Conservation (phyloP, 2,113 vertebrate species). For the Bubo scandiacus region DNA sequence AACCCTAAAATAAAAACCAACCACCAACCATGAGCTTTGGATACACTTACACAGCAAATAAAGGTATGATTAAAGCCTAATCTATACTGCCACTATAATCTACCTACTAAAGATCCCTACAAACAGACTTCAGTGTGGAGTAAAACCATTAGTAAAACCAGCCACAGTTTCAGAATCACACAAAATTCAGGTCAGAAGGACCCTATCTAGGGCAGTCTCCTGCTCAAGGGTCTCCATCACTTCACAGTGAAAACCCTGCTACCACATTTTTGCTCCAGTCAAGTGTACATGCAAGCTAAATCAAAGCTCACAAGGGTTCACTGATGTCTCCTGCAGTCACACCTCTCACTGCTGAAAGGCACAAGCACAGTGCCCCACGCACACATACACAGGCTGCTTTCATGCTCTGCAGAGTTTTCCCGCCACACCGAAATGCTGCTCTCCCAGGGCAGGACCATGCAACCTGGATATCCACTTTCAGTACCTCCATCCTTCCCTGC, state of each 20-base stretch:
- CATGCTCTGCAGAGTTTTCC: neutral
- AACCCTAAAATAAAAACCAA: neutral
- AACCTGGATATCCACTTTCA: neutral
- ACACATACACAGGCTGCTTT: neutral
- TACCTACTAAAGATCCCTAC: neutral
- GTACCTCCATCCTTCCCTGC: neutral
- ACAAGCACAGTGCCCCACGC: neutral
- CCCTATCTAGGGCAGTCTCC: neutral
- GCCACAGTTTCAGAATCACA: neutral
- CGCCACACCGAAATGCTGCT: neutral
- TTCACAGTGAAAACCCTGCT: neutral
- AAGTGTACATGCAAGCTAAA: rapidly evolving
- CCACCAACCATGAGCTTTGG: neutral
- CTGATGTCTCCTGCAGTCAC: neutral
- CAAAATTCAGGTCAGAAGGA: neutral
- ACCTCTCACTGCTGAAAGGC: neutral
- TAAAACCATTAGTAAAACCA: neutral
- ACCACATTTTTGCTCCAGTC: neutral
- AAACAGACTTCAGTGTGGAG: neutral
- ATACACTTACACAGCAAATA: neutral
- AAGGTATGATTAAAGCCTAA: neutral
- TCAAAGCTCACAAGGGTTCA: neutral
- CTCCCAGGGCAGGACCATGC: neutral
- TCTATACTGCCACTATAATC: neutral
- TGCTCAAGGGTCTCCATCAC: neutral